Base-by-base conservation (phyloP, 1,140 invertebrate species). In the Eupeodes corollae region DNA sequence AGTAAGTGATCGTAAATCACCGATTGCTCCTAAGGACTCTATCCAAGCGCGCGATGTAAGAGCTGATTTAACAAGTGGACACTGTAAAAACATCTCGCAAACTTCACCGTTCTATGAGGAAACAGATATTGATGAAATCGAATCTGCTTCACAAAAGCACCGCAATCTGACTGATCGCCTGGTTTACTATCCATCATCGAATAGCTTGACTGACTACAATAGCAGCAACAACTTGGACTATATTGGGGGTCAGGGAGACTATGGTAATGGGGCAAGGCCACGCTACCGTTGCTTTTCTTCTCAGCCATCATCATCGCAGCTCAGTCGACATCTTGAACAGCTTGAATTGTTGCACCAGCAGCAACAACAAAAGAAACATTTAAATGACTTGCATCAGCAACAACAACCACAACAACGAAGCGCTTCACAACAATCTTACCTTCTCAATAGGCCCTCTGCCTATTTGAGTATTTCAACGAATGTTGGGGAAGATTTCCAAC, bases 171-270 rank as follows among this genome's bases (percentile, higher is more conserved):
- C 56, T 12, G 65, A 68, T 50, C 52, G 54, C 30, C 50, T 66
- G 0, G 61, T 55, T 11, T 67, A 56, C 32, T 67, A 66, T 58
- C 65, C 65, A 2, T 58, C 62, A 21, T 54, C 59, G 2, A 63
- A 51, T 31, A 49, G 40, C 9, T 55, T 65, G 2, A 41, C 42
- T 1, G 58, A 61, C 38, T 58, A 63, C 34, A 56, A 63, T 31
- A 62, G 55, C 44, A 56, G 46, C 14, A 52, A 54, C 19, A 60
- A 55, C 40, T 41, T 61, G 5, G 55, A 59, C 19, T 64, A 56
- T 48, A 44, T 58, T 8, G 56, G 50, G 3, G 21, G 21, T 8
- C 21, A 26, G 8, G 21, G 21, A 40, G 40, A 10, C 14, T 14
- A 47, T 5, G 19, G 40, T 3, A 12, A 41, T 41, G 16, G 16